phyloP scores from a whole-genome alignment of 2,797 vertebrate genomes.

The Philypnodon macrostomus region DNA sequence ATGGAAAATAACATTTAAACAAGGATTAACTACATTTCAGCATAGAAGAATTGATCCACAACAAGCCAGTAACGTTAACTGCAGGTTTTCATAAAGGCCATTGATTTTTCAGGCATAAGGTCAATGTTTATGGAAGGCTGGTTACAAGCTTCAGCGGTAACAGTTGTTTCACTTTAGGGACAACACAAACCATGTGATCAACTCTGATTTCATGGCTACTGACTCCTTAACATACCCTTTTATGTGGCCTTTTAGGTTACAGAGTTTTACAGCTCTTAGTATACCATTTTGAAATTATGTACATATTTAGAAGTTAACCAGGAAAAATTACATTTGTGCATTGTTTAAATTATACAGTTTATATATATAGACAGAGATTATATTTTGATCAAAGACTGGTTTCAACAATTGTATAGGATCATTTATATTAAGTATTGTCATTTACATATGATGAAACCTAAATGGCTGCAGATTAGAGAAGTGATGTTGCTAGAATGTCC shows the following conservation, averaged over 20 bases:
- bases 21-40: background rate
- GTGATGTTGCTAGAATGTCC: no score
- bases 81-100: conserved; percentile 36
- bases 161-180: conserved; percentile 57
- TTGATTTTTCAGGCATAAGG: conserved; percentile 68
- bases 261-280: background rate
- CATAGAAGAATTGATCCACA: conserved; percentile 9
- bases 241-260: conserved; percentile 10
- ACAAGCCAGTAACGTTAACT: conserved; percentile 25
- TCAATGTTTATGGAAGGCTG: conserved; percentile 66
- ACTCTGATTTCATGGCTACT: conserved; percentile 57
- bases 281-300: no score
- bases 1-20: background rate
- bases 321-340: no score
- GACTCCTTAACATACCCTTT: conserved; percentile 35
- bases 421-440: no score
- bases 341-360: no score
- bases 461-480: no score
- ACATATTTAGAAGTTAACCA: no score
- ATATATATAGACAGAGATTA: no score
- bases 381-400: no score
- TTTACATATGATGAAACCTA: no score
- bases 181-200: conserved; percentile 39
- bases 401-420: no score
- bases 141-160: conserved; percentile 52